Evolutionary conservation across 1,140 invertebrate genomes (phyloP), one percentile per base, ranked within the genome.

Genomic region (Sarcophaga bullata): DNA sequence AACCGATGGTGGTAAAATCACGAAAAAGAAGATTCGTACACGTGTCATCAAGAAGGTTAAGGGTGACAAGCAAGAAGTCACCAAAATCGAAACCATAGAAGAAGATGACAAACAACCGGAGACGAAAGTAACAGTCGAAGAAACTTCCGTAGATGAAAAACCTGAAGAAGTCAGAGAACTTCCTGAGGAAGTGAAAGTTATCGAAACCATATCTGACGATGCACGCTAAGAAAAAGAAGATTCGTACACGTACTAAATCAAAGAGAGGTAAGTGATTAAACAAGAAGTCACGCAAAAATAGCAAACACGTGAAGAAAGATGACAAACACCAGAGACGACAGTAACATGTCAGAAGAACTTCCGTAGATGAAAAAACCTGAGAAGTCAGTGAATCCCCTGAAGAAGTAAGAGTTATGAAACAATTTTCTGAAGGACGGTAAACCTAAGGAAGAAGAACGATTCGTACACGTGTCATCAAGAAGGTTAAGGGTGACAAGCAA

Each of bases 91-190:
- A 10, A 90, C 88, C 0, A 84, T 90, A 15, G 84, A 89, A 84
- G 86, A 90, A 84, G 86, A 89, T 52, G 86, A 85, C 50, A 85
- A 88, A 82, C 83, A 62, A 37, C 87, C 89, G 9, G 80, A 86
- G 0, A 88, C 83, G 5, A 85, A 84, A 9, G 84, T 88, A 0
- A 83, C 80, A 37, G 84, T 83, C 1, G 82, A 84, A 83, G 83
- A 84, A 73, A 68, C 75, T 81, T 48, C 82, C 15, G 6, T 76
- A 1, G 80, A 78, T 17, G 81, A 84, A 73, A 13, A 82, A 15
- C 76, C 73, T 1, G 83, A 81, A 72, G 47, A 80, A 48, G 62
- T 82, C 3, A 78, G 58, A 80, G 84, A 83, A 81, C 15, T 83
- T 17, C 87, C 85, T 1, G 87, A 90, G 78, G 86, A 84, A 73